Base-by-base conservation (phyloP, 1,140 invertebrate genomes). In the Doryteuthis pealeii region DNA sequence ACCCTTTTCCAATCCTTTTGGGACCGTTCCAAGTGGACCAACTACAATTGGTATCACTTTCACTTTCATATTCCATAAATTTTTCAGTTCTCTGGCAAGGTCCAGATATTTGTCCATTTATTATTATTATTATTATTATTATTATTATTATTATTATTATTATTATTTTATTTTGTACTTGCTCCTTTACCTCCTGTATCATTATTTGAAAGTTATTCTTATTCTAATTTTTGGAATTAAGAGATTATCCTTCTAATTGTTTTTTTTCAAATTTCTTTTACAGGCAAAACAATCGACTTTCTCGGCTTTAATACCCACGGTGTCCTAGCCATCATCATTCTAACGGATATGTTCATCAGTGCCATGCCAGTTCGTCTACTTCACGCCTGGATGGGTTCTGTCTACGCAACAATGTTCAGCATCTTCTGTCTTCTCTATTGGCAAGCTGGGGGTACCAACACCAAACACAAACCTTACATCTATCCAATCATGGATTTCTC, bases 401-500 rank as follows among this genome's bases (percentile, higher is more conserved):
- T 90, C 26, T 90, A 93, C 77, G 90, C 91, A 3, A 74, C 90
- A 0, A 80, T 87, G 3, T 95, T 94, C 84, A 81, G 91, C 0
- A 76, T 92, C n/a, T 95, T 95, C 82, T 92, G 90, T 0, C 80
- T 92, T 5, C 88, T 93, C 30, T 95, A 95, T 84, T 94, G 91
- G 82, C 70, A 86, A 2, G 90, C 90, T 40, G 94, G 94, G 15
- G 94, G 94, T 65, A 82, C 78, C 15, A 85, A 85, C 73, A 69
- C 88, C 89, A 91, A 86, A 81, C 87, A 80, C 3, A 73, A 81
- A 26, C 71, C 74, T 32, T 86, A 83, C 74, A 83, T 88, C 49
- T 88, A 88, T 78, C 69, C 81, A 12, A 77, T 84, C 18, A 73
- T 89, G 26, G 82, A 89, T 75, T 89, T 85, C 78, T 54, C 74